Evolutionary conservation across 2,113 vertebrate genomes (phyloP).

Genomic region (Epinephelus fuscoguttatus): DNA sequence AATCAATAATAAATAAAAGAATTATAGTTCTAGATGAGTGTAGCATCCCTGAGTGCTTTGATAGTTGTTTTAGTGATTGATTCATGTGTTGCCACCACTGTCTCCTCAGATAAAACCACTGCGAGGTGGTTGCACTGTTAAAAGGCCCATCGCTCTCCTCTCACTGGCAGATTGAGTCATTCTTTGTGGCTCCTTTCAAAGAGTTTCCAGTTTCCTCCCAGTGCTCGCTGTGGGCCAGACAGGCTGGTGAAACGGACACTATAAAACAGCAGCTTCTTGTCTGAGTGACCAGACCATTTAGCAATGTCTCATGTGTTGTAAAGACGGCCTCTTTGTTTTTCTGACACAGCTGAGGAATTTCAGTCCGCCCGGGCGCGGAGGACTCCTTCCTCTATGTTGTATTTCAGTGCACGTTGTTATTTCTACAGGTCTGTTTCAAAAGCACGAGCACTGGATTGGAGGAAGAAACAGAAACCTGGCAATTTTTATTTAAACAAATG

Average conservation of each 20-base stretch:
- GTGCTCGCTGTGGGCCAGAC: not conserved
- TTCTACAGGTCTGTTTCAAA: constrained; percentile 37
- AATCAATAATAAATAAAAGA: not conserved
- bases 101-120: constrained; percentile 8
- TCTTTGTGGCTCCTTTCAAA: constrained; percentile 20
- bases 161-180: constrained; percentile 16
- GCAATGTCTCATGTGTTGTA: constrained; percentile 30
- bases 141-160: constrained; percentile 7
- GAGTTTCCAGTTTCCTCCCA: constrained; percentile 11
- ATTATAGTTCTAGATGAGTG: not conserved
- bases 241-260: not conserved
- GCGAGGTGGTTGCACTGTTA: constrained; percentile 10
- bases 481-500: not conserved
- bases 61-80: constrained; percentile 24
- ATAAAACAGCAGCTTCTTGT: constrained; percentile 29
- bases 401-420: constrained; percentile 57
- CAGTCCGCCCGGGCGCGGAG: constrained; percentile 17
- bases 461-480: not conserved
- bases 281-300: constrained; percentile 1
- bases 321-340: constrained; percentile 33
- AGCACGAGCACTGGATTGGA: not conserved
- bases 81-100: not conserved
- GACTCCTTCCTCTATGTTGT: constrained; percentile 42
- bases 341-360: constrained; percentile 62
- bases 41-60: constrained; percentile 31